Conservation (phyloP, 2,888 invertebrate species). For the Parasteatoda lunata region DNA sequence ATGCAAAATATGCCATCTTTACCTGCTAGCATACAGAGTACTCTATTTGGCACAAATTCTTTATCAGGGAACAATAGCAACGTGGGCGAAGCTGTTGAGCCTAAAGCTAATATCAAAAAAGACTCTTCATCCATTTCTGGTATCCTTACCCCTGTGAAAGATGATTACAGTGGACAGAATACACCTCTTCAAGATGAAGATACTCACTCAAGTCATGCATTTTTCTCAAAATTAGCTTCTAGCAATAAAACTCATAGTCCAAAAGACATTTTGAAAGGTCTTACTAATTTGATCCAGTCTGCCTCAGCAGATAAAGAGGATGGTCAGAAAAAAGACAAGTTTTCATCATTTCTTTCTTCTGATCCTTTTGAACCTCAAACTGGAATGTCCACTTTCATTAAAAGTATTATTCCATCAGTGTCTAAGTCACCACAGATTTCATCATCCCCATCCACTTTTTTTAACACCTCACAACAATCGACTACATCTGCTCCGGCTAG, state of each 20-base stretch:
- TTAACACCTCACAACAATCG: conserved; percentile 37
- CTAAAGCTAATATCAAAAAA: conserved; percentile 52
- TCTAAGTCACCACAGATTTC: conserved; percentile 30
- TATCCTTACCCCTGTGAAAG: conserved; percentile 70
- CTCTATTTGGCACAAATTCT: conserved; percentile 39
- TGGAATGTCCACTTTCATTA: conserved; percentile 57
- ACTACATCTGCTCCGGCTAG: conserved; percentile 21
- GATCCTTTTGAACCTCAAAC: conserved; percentile 22
- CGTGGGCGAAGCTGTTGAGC: conserved; percentile 14
- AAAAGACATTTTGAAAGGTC: conserved; percentile 57
- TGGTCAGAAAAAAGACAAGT: conserved; percentile 35
- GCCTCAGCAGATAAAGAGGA: conserved; percentile 38
- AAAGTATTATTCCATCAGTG: conserved; percentile 45
- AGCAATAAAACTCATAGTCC: conserved; percentile 49
- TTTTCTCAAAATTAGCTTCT: conserved; percentile 41
- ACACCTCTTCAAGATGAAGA: conserved; percentile 71
- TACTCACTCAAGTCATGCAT: conserved; percentile 51
- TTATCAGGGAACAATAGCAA: conserved; percentile 43
- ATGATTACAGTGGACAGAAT: conserved; percentile 70
- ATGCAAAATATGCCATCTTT: conserved; percentile 71
- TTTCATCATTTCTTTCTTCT: conserved; percentile 17
- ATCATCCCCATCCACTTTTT: conserved; percentile 44
- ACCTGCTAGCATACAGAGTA: conserved; percentile 49
- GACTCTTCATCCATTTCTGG: conserved; percentile 25
- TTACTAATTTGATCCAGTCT: conserved; percentile 58